These are phyloP conservation scores for Anthoptus insignis DNA, from an alignment of 2,888 invertebrate genomes.

Conservation along the genomic window DNA sequence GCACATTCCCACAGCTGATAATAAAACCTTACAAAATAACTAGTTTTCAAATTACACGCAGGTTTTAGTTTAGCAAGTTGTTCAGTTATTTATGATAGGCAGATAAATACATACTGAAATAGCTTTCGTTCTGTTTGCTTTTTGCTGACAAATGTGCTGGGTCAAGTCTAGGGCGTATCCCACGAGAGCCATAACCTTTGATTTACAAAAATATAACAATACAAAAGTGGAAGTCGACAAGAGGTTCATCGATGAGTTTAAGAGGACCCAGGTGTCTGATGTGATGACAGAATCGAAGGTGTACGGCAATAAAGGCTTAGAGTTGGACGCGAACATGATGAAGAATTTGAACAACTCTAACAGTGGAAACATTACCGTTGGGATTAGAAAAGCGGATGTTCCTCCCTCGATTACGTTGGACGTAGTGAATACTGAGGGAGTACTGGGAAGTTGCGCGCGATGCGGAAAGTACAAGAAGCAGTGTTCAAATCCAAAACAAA, in stretches of 20 bases:
- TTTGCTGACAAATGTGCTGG: too few relatives aligned
- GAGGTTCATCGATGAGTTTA: constrained; percentile 48
- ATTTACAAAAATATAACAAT: constrained; percentile 69
- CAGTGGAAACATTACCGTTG: constrained; percentile 3
- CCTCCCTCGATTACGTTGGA: constrained; percentile 75
- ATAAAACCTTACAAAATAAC: too few relatives aligned
- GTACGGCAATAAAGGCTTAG: constrained; percentile 54
- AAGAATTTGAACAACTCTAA: constrained; percentile 59
- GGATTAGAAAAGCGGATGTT: constrained; percentile 47
- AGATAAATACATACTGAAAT: too few relatives aligned
- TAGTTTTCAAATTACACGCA: too few relatives aligned
- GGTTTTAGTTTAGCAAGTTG: too few relatives aligned
- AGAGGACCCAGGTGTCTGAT: constrained; percentile 22
- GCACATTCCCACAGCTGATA: too few relatives aligned
- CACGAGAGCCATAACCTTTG: constrained; percentile 68
- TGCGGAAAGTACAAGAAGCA: constrained; percentile 80
- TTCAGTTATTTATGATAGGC: too few relatives aligned
- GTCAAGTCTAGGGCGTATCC: constrained; percentile 62
- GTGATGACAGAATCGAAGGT: constrained; percentile 50
- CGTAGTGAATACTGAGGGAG: constrained; percentile 70
- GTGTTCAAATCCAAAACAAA: constrained; percentile 60
- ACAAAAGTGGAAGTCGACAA: constrained; percentile 50
- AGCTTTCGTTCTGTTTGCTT: too few relatives aligned
- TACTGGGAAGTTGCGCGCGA: constrained; percentile 67
- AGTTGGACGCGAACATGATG: constrained; percentile 61